phyloP scores from a whole-genome alignment of 2,113 vertebrate genomes.

The Ageneiosus marmoratus region DNA sequence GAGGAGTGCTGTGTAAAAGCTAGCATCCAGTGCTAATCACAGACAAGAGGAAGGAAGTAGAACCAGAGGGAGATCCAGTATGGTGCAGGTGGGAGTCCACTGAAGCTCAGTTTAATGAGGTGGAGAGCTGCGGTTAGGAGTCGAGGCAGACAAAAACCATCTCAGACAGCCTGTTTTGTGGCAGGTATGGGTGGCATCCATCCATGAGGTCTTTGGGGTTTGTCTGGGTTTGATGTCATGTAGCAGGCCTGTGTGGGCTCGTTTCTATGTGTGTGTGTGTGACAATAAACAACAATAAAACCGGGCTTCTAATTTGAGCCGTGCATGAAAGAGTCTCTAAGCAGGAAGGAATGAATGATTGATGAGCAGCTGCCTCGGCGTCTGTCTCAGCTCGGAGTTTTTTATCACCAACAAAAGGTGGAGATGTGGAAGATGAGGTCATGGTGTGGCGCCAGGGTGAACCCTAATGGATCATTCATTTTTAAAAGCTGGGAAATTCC shows the following conservation, averaged over 20 bases:
- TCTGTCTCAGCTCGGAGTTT: background rate
- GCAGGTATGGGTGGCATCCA: background rate
- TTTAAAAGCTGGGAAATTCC: constrained; percentile 17
- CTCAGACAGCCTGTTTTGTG: constrained; percentile 5
- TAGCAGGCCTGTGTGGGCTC: background rate
- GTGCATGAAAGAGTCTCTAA: constrained; percentile 13
- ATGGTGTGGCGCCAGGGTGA: constrained; percentile 12
- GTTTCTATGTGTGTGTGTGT: background rate
- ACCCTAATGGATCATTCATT: background rate
- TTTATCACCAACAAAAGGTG: background rate
- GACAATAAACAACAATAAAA: constrained; percentile 34
- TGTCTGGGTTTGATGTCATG: background rate
- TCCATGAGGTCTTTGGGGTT: background rate
- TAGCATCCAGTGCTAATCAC: constrained; percentile 56
- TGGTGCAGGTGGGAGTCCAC: constrained; percentile 27
- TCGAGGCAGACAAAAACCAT: background rate
- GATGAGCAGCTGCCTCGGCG: constrained; percentile 1
- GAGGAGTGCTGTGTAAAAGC: constrained; percentile 59
- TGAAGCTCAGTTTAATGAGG: constrained; percentile 37
- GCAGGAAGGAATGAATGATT: constrained; percentile 24
- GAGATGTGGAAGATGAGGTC: constrained; percentile 24
- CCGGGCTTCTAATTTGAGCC: constrained; percentile 20
- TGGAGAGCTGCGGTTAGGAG: constrained; percentile 28
- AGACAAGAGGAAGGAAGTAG: constrained; percentile 32
- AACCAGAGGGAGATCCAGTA: background rate